Base-by-base conservation (phyloP, 1,140 invertebrate species). In the Wiebesia pumilae region DNA sequence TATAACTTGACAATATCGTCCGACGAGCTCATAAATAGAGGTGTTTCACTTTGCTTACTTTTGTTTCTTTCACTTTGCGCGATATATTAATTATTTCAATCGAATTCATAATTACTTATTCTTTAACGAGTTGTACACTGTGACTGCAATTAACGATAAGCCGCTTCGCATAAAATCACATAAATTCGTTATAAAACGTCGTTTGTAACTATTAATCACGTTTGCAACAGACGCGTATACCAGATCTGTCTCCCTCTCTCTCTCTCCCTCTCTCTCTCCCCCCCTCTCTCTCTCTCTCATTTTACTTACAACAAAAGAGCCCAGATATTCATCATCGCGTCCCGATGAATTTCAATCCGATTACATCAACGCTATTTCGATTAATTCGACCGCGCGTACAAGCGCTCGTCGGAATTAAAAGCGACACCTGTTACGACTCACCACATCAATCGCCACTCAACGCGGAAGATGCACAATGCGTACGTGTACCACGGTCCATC, bases 381-480 rank as follows among this genome's bases (percentile, higher is more conserved):
- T 84, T 43, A 78, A 84, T 84, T 78, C 75, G 62, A 65, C 9
- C 47, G 84, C 33, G 84, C 78, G 30, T 4, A 27, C 58, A 62
- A 24, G 21, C 40, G 35, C 40, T 9, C 3, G 27, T 9, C 43
- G 16, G 83, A 67, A 69, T 69, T 67, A 40, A 83, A 78, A 69
- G 81, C 75, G 85, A 87, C 85, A 83, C 85, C 85, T 87, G 85
- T 87, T 79, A 71, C 78, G 62, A 78, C 38, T 33, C 43, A 24
- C 51, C 47, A 27, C 71, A 58, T 33, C 67, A 82, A 79, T 43
- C 80, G 80, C 80, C 35, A 80, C 78, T 62, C n/a, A 51, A 58
- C 43, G 43, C n/a, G 40, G 0, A 79, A 38, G 78, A 62, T 58
- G 51, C 33, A 38, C 40, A 73, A 35, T 47, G 19, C 3, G n/a